These are phyloP conservation scores for Stenchaetothrips biformis DNA, from an alignment of 2,888 invertebrate genomes.

Conservation along the genomic window DNA sequence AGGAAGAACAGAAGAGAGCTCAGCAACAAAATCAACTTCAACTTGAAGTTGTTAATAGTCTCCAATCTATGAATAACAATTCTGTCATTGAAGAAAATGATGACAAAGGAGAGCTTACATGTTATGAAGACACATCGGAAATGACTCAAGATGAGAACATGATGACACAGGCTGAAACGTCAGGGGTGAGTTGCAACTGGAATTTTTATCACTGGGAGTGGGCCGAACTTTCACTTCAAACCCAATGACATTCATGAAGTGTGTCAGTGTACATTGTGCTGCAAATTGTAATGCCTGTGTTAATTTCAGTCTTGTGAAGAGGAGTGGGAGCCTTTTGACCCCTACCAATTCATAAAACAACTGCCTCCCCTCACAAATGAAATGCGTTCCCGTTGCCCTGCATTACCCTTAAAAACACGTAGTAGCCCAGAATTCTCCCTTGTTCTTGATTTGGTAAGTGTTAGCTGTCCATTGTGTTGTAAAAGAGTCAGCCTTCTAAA, in stretches of 20 bases:
- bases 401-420: constrained; percentile 83
- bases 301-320: constrained; percentile 45
- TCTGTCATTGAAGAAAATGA: not conserved
- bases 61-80: not conserved
- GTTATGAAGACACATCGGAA: not conserved
- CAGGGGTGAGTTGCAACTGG: not conserved
- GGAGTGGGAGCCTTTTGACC: constrained; percentile 78
- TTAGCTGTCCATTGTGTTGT: constrained; percentile 21
- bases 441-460: constrained; percentile 70
- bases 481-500: not conserved
- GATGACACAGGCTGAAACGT: not conserved
- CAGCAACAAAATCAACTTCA: constrained; percentile 7
- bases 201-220: no score
- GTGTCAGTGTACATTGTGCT: not conserved
- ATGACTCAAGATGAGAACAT: not conserved
- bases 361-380: constrained; percentile 75
- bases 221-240: no score
- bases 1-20: constrained; percentile 12
- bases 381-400: constrained; percentile 68
- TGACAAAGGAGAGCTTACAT: not conserved
- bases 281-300: not conserved
- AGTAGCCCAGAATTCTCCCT: constrained; percentile 83
- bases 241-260: no score
- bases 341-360: constrained; percentile 86
- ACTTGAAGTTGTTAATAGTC: not conserved